Percentiles rank a stretch among this genome's conserved stretches.
These are phyloP conservation scores for Porites evermanni DNA, from an alignment of 92 coral and sea anemone genomes.

Conservation along the genomic window DNA sequence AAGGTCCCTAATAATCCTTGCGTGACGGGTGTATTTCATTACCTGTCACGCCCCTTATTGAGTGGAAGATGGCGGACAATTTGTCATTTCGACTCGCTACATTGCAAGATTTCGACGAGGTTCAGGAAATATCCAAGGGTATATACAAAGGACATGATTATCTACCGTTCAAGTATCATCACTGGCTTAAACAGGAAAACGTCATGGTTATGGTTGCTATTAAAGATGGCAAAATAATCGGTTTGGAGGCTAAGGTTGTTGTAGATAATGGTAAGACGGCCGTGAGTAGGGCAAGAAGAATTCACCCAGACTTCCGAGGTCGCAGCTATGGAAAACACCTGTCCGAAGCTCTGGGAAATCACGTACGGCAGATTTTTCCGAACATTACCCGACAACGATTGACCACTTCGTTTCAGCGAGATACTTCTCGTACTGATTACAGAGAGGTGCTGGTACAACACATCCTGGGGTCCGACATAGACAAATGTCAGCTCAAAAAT, in stretches of 20 bases:
- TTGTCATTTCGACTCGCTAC: neutral
- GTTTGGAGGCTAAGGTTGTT: neutral
- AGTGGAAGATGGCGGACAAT: neutral
- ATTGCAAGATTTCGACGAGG: neutral
- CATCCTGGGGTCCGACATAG: neutral
- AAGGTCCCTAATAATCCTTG: too few relatives aligned
- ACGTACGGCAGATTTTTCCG: neutral
- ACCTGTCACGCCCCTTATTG: neutral
- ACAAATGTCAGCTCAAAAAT: neutral
- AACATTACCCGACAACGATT: neutral
- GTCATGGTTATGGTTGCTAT: neutral
- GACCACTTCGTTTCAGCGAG: neutral
- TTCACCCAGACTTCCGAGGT: neutral
- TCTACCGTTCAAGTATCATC: neutral
- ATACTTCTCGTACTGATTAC: neutral
- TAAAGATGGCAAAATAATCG: neutral
- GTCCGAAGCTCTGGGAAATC: neutral
- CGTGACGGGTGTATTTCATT: too few relatives aligned
- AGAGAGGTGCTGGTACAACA: neutral
- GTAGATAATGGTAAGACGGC: neutral
- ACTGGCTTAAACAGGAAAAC: neutral
- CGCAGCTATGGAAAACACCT: conserved; percentile 3
- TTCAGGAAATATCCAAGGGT: neutral
- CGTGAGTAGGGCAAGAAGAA: conserved; percentile 5
- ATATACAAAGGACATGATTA: neutral